Conservation (phyloP, 2,113 vertebrate genomes). For the Melospiza georgiana region DNA sequence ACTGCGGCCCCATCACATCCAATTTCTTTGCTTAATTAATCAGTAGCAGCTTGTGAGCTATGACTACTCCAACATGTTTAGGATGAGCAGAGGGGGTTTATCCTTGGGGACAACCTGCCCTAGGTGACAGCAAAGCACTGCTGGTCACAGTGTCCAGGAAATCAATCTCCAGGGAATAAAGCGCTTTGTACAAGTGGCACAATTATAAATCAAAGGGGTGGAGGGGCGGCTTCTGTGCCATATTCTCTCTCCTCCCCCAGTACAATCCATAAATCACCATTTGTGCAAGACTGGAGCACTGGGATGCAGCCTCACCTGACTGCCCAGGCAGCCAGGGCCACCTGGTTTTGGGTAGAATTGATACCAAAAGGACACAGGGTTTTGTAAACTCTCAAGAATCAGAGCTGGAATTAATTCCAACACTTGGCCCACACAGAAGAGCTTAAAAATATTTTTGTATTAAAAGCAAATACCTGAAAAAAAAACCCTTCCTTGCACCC, state of each 20-base stretch:
- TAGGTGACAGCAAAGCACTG: background rate
- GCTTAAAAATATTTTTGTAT: background rate
- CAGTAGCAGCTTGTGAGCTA: background rate
- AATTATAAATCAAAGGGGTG: background rate
- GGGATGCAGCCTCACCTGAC: background rate
- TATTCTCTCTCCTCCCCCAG: background rate
- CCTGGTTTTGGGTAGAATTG: background rate
- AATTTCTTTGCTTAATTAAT: background rate
- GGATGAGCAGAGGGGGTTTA: background rate
- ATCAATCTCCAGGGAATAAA: background rate
- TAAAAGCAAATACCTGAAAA: background rate
- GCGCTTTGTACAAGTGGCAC: background rate
- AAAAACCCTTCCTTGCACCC: background rate
- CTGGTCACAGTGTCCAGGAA: background rate
- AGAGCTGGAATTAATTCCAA: background rate
- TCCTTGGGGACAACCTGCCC: background rate
- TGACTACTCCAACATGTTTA: fast-evolving
- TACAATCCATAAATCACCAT: background rate
- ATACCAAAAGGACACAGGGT: too few relatives aligned
- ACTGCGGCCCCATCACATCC: background rate
- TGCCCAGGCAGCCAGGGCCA: background rate
- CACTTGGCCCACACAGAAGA: background rate
- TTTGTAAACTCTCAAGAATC: too few relatives aligned
- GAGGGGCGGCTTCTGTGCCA: background rate
- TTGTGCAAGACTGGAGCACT: background rate